A percentile compares a stretch with the other conserved stretches of the same genome.
These are phyloP conservation scores for Heteropelma amictum DNA, from an alignment of 2,888 invertebrate species.

Conservation along the genomic window DNA sequence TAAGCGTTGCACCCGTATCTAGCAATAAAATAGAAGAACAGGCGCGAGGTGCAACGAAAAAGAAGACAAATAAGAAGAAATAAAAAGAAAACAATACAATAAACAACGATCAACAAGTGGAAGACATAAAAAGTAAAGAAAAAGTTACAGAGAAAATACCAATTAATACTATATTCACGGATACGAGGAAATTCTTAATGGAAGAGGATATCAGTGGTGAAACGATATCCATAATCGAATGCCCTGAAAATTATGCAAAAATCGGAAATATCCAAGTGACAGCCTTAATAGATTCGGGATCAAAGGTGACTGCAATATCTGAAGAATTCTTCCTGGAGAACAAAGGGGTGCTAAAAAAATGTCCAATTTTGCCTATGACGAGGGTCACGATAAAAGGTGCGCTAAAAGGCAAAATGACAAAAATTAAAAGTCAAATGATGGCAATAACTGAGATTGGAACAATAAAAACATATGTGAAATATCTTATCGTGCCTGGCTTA, in stretches of 20 bases:
- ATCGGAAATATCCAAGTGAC: not conserved
- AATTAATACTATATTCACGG: not conserved
- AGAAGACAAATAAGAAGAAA: not conserved
- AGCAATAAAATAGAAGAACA: not conserved
- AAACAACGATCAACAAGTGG: not conserved
- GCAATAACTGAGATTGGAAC: not conserved
- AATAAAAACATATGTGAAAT: too few species aligned
- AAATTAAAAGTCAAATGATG: not conserved
- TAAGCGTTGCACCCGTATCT: not conserved
- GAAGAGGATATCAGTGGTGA: not conserved
- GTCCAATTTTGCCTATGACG: slow-evolving; percentile 2
- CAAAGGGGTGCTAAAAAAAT: not conserved
- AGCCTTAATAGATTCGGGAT: slow-evolving; percentile 8
- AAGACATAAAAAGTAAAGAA: not conserved
- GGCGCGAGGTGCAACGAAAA: not conserved
- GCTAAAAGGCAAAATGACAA: not conserved
- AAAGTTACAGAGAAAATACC: too few species aligned
- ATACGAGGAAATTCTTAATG: not conserved
- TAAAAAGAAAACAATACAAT: not conserved
- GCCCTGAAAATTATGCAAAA: slow-evolving; percentile 8
- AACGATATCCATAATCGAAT: not conserved
- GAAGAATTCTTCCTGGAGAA: slow-evolving; percentile 6
- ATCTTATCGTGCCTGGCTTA: not conserved
- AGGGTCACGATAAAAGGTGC: slow-evolving; percentile 16
- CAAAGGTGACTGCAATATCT: slow-evolving; percentile 14